Base-by-base conservation (phyloP, 2,113 vertebrate species). In the Mixornis gularis region DNA sequence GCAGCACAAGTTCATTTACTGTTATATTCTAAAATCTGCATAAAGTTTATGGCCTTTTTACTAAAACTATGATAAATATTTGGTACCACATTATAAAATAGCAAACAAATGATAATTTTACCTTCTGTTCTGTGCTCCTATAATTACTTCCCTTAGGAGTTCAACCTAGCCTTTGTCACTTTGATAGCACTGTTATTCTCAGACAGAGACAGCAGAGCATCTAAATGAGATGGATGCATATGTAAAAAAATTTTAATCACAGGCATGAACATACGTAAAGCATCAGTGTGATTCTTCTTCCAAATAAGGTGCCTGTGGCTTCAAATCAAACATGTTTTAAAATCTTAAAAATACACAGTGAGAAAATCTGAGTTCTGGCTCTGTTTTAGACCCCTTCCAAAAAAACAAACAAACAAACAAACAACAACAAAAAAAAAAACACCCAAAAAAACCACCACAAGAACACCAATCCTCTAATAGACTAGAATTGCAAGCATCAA, bases 91-190 rank as follows among this genome's bases (percentile, higher is more conserved):
- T 91, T 96, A 94, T 94, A 95, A 97, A 97, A 94, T 29, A 95
- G 73, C 48, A 90, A 93, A 84, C 52, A 95, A 94, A 91, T 97
- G 41, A 91, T 96, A 95, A 90, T 94, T 96, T 96, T 95, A 94
- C 88, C 94, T 96, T 97, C 93, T 97, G 81, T 55, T 97, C 77
- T 92, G 38, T 80, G 73, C 83, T 95, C 92, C 90, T 94, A 56
- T 96, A 97, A 98, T 97, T 96, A 93, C 85, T 95, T 96, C 96
- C 93, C 96, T 79, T 82, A 96, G 95, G 96, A 98, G 87, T 88
- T 92, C 71, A 96, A 58, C 43, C 77, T 81, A 94, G 72, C 44
- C 90, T 95, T 96, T 96, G 94, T 96, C 96, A 95, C 71, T 92
- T 96, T 98, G 70, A 95, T 95, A 93, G 87, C 77, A 71, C 81